Base-by-base conservation (phyloP, 2,113 vertebrate species). In the Rhinoptilus africanus region DNA sequence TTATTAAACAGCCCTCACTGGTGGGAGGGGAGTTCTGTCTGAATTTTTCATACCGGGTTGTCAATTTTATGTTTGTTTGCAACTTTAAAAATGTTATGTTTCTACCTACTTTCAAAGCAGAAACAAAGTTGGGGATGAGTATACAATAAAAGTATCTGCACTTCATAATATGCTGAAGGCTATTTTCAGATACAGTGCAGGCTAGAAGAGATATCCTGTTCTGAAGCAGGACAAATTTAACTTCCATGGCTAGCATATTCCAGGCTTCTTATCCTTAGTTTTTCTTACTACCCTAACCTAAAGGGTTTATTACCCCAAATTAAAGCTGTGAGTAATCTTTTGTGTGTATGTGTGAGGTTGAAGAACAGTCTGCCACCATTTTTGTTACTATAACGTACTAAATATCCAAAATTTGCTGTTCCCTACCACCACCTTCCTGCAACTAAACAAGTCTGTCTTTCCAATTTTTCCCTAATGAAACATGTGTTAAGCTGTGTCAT, bases 311-410 rank as follows among this genome's bases (percentile, higher is more conserved):
- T 73, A 73, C 45, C 54, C 62, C 19, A 0, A 35, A 77, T 73
- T 83, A 62, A 94, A 96, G 37, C 76, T 35, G 24, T 95, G 89
- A 89, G 48, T 92, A 94, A 92, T 89, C 67, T 60, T 85, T 77
- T 85, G 37, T 78, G 50, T 93, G 43, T 81, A 69, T 76, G n/a
- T 92, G 83, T 96, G 79, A 91, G 94, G 86, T 1, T 54, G 48
- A 83, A 69, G 77, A 91, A 68, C 57, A 64, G 30, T 93, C 76
- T 92, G 85, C 77, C 67, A 54, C 51, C 8, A 0, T 74, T 75
- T 92, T 68, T 23, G 35, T 86, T 93, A 53, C 72, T 86, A 63
- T 73, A 90, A 28, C 54, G 45, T 74, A 50, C 16, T 57, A 81
- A 91, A 69, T 90, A 92, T 20, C 48, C 34, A 32, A 90, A 94